Conservation (phyloP, 92 coral and sea anemone species). For the Muricea muricata region DNA sequence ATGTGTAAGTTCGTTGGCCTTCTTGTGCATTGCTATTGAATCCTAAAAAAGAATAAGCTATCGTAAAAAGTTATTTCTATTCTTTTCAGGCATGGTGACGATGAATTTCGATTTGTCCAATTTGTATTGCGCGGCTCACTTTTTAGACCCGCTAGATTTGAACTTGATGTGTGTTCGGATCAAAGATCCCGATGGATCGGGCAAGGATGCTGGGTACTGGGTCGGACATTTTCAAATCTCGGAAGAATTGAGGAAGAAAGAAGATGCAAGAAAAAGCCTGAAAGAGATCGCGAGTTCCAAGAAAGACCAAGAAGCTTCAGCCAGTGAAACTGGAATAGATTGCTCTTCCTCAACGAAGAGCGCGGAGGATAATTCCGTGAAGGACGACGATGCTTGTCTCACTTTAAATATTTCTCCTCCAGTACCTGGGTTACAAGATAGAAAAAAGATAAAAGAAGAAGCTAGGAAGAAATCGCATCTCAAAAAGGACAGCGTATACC, state of each 20-base stretch:
- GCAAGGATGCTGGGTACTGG: conserved; percentile 21
- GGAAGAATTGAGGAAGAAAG: background rate
- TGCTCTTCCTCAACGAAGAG: no score
- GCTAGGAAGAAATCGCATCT: background rate
- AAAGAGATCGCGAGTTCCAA: background rate
- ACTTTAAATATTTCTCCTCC: conserved; percentile 12
- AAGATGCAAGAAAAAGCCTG: background rate
- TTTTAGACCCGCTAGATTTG: background rate
- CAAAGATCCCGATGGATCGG: conserved; percentile 11
- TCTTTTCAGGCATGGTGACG: background rate
- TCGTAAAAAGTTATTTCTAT: background rate
- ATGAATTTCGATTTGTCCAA: background rate
- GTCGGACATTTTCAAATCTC: conserved; percentile 44
- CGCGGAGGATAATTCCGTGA: no score
- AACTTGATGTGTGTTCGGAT: background rate
- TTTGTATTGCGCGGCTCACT: background rate
- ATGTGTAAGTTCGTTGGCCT: no score
- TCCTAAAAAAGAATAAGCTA: background rate
- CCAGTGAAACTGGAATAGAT: background rate
- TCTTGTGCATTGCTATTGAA: background rate
- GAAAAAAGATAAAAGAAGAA: background rate
- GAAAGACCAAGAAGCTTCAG: background rate
- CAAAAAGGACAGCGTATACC: background rate
- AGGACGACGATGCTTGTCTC: no score
- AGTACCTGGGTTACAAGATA: background rate